Evolutionary conservation across 1,140 invertebrate genomes (phyloP).

Genomic region (Berghia stephanieae): DNA sequence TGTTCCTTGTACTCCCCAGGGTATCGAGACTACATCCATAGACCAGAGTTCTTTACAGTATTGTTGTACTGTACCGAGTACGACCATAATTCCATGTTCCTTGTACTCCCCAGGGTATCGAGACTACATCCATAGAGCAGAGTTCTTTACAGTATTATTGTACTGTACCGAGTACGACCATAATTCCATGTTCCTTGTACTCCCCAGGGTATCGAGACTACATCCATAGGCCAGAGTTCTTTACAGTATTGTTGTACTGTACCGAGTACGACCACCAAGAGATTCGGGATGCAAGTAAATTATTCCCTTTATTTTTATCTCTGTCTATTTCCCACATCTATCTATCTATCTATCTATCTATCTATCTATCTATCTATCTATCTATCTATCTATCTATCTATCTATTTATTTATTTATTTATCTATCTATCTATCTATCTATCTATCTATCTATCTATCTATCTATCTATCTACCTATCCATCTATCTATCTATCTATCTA

Average conservation of each 20-base stretch:
- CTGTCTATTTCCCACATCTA: neutral
- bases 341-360: constrained; percentile 7
- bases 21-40: too few relatives aligned
- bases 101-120: too few relatives aligned
- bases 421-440: constrained; percentile 19
- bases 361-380: constrained; percentile 2
- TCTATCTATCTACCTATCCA: constrained; percentile 25
- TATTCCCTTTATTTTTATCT: neutral
- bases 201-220: constrained; percentile 43
- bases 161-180: too few relatives aligned
- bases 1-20: too few relatives aligned
- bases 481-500: constrained; percentile 13
- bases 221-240: constrained; percentile 43
- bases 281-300: constrained; percentile 42
- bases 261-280: constrained; percentile 42
- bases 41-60: too few relatives aligned
- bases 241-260: constrained; percentile 39
- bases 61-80: too few relatives aligned
- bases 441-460: neutral
- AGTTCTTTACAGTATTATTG: too few relatives aligned
- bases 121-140: too few relatives aligned
- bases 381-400: neutral
- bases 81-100: too few relatives aligned
- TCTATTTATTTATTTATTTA: neutral
- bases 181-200: neutral